A percentile compares a stretch with the other conserved stretches of the same genome.
Conservation (phyloP, 2,797 vertebrate species). For the Thaleichthys pacificus region DNA sequence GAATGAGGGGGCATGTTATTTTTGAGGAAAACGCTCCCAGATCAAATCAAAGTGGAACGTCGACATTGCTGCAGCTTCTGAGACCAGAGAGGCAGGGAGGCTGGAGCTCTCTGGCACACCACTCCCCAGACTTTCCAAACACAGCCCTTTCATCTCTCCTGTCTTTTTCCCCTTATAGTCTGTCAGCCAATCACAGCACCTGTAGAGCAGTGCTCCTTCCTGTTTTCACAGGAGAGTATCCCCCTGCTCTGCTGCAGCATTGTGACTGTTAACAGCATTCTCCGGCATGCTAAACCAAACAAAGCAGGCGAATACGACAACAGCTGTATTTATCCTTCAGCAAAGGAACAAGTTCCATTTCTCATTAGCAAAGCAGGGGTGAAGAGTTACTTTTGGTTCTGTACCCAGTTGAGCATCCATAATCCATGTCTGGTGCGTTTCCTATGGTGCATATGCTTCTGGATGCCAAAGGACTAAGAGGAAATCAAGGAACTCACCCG, state of each 20-base stretch:
- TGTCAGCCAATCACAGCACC: conserved; percentile 47
- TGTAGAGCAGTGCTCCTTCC: conserved; percentile 47
- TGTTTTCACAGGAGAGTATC: conserved; percentile 42
- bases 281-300: conserved; percentile 45
- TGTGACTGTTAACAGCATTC: conserved; percentile 39
- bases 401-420: conserved; percentile 11
- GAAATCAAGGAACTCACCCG: conserved; percentile 74
- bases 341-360: conserved; percentile 17
- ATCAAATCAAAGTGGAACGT: conserved; percentile 64
- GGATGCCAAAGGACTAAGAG: neutral
- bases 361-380: conserved; percentile 25
- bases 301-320: conserved; percentile 46
- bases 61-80: conserved; percentile 41
- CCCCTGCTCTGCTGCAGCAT: conserved; percentile 14
- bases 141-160: conserved; percentile 45
- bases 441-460: conserved; percentile 19
- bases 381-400: conserved; percentile 45
- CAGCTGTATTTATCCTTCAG: conserved; percentile 49
- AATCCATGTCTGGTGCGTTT: conserved; percentile 28
- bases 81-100: conserved; percentile 13
- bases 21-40: conserved; percentile 65
- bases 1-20: conserved; percentile 58
- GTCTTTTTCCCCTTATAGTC: conserved; percentile 12
- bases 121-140: conserved; percentile 36
- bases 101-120: conserved; percentile 29